Conservation (phyloP, 2,888 invertebrate species). For the Latrodectus elegans region DNA sequence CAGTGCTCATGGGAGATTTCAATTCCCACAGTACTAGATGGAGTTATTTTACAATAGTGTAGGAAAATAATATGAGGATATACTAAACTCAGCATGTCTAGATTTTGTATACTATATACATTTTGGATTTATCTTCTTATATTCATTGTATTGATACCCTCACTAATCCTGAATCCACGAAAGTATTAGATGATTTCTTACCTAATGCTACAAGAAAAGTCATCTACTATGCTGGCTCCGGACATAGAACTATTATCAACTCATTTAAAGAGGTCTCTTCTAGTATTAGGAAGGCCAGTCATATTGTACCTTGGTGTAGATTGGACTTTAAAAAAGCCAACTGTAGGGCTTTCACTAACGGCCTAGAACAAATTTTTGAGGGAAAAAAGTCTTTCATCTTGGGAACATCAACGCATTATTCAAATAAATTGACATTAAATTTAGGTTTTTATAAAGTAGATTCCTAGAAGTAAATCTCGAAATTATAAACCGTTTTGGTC, state of each 20-base stretch:
- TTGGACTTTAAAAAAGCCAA: constrained; percentile 15
- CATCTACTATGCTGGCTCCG: constrained; percentile 6
- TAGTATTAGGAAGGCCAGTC: background rate
- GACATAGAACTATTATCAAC: constrained; percentile 13
- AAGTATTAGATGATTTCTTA: constrained; percentile 1
- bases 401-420: background rate
- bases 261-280: background rate
- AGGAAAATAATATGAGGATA: too few species aligned
- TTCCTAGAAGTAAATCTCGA: background rate
- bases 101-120: too few species aligned
- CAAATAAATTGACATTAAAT: too few species aligned
- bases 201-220: background rate
- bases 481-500: constrained; percentile 17
- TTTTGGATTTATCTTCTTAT: constrained; percentile 1
- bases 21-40: too few species aligned
- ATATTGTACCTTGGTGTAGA: background rate
- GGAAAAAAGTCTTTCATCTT: background rate
- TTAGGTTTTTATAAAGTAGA: too few species aligned
- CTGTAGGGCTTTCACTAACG: background rate
- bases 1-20: too few species aligned
- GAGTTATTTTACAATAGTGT: too few species aligned
- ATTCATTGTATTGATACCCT: constrained; percentile 5
- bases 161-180: constrained; percentile 24
- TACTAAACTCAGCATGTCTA: too few species aligned
- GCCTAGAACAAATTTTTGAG: background rate